These are phyloP conservation scores for Harpalus rufipes DNA, from an alignment of 2,888 invertebrate genomes.

Conservation along the genomic window DNA sequence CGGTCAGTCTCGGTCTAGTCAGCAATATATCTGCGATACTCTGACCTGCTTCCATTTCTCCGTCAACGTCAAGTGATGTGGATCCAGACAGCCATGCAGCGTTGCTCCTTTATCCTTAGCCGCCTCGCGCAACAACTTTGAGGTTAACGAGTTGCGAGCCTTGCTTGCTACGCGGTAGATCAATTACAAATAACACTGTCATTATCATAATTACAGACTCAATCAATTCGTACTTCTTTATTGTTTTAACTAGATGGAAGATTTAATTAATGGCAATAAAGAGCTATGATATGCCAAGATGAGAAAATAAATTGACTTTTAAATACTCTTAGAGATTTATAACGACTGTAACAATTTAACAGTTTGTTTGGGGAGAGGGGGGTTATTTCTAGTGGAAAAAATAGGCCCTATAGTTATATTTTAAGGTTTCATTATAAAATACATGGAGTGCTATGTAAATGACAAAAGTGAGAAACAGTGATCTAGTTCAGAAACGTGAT, in stretches of 20 bases:
- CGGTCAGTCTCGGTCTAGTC: constrained; percentile 12
- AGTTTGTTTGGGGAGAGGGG: no score
- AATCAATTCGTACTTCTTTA: constrained; percentile 27
- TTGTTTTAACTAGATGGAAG: constrained; percentile 13
- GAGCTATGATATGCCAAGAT: not conserved
- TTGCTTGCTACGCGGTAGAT: not conserved
- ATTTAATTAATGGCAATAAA: not conserved
- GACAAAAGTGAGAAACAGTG: no score
- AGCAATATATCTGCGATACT: constrained; percentile 48
- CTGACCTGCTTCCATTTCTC: constrained; percentile 43
- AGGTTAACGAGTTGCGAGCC: constrained; percentile 39
- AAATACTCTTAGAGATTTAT: no score
- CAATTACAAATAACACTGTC: constrained; percentile 29
- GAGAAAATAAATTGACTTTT: no score
- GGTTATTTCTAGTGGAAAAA: no score
- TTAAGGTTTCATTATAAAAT: no score
- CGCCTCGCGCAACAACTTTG: constrained; percentile 7
- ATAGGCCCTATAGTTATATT: no score
- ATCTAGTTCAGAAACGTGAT: no score
- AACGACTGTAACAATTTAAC: no score
- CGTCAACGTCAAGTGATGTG: no score
- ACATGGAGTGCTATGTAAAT: no score
- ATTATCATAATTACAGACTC: constrained; percentile 45
- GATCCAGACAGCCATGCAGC: constrained; percentile 26
- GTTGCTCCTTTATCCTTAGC: constrained; percentile 43